Conservation (phyloP, 2,888 invertebrate species). For the Sphinx pinastri region DNA sequence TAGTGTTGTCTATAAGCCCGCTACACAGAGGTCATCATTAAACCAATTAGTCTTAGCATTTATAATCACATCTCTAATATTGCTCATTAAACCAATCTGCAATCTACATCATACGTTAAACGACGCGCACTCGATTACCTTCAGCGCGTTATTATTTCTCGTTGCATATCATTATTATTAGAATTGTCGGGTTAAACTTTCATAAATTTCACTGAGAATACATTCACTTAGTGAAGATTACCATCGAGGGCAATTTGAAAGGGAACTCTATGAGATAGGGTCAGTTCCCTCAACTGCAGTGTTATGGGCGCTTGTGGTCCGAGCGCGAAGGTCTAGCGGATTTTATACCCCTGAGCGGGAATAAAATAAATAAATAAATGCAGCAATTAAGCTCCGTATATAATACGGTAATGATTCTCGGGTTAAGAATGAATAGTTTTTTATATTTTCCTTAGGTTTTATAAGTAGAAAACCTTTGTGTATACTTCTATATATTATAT, state of each 20-base stretch:
- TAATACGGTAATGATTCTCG: background rate
- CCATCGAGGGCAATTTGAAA: constrained; percentile 71
- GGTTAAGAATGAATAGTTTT: too few species aligned
- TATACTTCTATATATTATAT: too few species aligned
- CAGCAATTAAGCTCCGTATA: background rate
- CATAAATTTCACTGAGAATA: constrained; percentile 67
- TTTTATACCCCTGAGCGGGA: background rate
- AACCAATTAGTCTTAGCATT: background rate
- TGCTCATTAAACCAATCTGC: background rate
- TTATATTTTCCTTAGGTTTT: too few species aligned
- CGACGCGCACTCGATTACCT: background rate
- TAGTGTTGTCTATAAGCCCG: background rate
- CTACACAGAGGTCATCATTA: background rate
- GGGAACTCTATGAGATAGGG: constrained; percentile 67
- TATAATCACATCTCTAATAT: background rate
- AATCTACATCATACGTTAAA: background rate
- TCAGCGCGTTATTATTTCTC: constrained; percentile 9
- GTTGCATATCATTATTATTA: constrained; percentile 52
- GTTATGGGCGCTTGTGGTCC: constrained; percentile 32
- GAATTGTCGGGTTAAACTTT: constrained; percentile 51
- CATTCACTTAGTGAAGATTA: constrained; percentile 74
- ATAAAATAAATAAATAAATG: too few species aligned
- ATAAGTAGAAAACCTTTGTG: too few species aligned
- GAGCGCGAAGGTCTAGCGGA: constrained; percentile 38
- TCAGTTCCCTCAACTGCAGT: constrained; percentile 61